Evolutionary conservation across 2,888 invertebrate genomes (phyloP), one percentile per base, ranked within the genome.

Genomic region (Suillia variegata): DNA sequence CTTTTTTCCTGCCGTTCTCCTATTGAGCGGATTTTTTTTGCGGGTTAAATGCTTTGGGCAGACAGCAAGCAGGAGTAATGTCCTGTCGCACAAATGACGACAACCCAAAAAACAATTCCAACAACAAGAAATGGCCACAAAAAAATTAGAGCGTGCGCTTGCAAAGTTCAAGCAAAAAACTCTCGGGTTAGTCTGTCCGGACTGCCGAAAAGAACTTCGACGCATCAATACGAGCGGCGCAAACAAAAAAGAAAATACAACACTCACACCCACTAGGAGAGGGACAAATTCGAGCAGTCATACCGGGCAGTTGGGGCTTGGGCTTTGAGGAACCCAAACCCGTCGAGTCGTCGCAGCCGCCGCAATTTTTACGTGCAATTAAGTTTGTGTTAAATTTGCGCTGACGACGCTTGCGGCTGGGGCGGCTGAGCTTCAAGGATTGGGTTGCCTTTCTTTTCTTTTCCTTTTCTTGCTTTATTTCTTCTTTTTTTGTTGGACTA

Each of bases 41-140:
- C n/a, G n/a, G n/a, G n/a, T n/a, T n/a, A n/a, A n/a, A n/a, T n/a
- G n/a, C n/a, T n/a, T n/a, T n/a, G 6, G 45, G 13, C 45, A 45
- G 45, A 20, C 45, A 45, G 45, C 17, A 54, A 50, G 45, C 17
- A 54, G 42, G 56, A 50, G 56, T 45, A 56, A 56, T 56, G 56
- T 56, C 56, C 56, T 56, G 45, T 13, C 3, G 18, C 17, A 45
- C 18, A 45, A 18, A 45, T 6, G 45, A 45, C 45, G 45, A 17
- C 38, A 38, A 38, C 13, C 38, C 6, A 38, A 38, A n/a, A 10
- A n/a, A 38, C 10, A n/a, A 38, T 13, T 10, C 3, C 31, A 31
- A 12, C 31, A 31, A 31, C 6, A 31, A 31, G 12, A 31, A 31
- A 31, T 31, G 6, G 31, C 31, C 31, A 31, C 31, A 38, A 38